A percentile compares a stretch with the other conserved stretches of the same genome.
Conservation (phyloP, 2,888 invertebrate species). For the Plagiodera versicolora region DNA sequence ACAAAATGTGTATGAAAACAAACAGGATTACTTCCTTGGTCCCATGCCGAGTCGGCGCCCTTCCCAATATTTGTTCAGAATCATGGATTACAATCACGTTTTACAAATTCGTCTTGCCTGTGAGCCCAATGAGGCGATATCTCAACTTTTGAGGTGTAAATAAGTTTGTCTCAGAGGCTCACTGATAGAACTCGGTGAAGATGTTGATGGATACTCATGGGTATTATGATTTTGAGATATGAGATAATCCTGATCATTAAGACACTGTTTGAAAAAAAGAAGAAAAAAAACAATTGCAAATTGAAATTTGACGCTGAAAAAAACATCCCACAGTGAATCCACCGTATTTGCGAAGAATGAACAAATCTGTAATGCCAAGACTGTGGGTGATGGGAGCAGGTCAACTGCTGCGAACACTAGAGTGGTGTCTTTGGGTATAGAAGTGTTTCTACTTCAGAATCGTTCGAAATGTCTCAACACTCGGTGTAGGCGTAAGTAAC, state of each 20-base stretch:
- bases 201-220: constrained; percentile 13
- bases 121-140: constrained; percentile 13
- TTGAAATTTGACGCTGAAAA: no score
- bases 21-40: no score
- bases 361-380: background rate
- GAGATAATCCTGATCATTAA: no score
- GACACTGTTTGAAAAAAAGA: constrained; percentile 11
- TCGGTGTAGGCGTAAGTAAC: no score
- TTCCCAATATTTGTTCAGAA: background rate
- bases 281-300: no score
- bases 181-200: constrained; percentile 5
- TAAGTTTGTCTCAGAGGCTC: constrained; percentile 2
- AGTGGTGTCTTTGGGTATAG: no score
- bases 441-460: no score
- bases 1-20: no score
- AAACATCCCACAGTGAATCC: constrained; percentile 14
- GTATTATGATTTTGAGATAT: no score
- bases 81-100: constrained; percentile 15
- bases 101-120: constrained; percentile 18
- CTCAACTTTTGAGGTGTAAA: constrained; percentile 17
- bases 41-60: background rate
- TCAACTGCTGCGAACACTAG: no score
- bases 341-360: no score
- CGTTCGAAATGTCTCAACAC: no score
- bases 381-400: constrained; percentile 13